These are phyloP conservation scores for Vulpes vulpes DNA, from an alignment of 2,113 vertebrate genomes.

Conservation along the genomic window DNA sequence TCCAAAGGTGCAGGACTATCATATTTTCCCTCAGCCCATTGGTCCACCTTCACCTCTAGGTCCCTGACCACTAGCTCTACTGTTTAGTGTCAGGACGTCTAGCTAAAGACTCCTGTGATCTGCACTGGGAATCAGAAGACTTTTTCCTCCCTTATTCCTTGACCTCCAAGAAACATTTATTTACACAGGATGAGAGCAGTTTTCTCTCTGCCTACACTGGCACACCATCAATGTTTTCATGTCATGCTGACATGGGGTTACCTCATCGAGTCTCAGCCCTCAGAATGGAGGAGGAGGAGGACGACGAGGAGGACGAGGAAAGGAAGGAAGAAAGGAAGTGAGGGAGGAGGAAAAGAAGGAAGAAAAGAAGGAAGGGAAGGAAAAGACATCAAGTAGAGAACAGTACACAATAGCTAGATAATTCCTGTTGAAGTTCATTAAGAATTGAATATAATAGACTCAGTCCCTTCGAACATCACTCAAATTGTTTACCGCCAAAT, in stretches of 20 bases:
- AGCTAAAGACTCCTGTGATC: background rate
- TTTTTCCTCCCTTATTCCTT: background rate
- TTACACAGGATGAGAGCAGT: background rate
- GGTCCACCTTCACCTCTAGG: background rate
- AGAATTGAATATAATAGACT: background rate
- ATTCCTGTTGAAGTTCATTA: background rate
- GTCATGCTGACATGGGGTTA: too few relatives aligned
- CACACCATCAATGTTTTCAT: background rate
- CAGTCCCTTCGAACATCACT: background rate
- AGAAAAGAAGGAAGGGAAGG: background rate
- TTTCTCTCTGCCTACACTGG: background rate
- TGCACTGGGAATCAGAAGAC: background rate
- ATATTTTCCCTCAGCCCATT: background rate
- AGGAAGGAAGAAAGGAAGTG: background rate
- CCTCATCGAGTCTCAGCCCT: background rate
- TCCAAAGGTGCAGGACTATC: background rate
- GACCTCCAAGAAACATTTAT: background rate
- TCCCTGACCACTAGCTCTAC: background rate
- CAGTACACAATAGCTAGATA: background rate
- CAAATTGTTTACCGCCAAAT: constrained; percentile 1
- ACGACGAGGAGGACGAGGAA: fast-evolving
- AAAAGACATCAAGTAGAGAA: background rate
- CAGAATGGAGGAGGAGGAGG: background rate
- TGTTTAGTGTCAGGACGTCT: background rate
- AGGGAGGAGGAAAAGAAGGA: background rate